Conservation (phyloP, 2,888 invertebrate species). For the Andrena trimmerana region DNA sequence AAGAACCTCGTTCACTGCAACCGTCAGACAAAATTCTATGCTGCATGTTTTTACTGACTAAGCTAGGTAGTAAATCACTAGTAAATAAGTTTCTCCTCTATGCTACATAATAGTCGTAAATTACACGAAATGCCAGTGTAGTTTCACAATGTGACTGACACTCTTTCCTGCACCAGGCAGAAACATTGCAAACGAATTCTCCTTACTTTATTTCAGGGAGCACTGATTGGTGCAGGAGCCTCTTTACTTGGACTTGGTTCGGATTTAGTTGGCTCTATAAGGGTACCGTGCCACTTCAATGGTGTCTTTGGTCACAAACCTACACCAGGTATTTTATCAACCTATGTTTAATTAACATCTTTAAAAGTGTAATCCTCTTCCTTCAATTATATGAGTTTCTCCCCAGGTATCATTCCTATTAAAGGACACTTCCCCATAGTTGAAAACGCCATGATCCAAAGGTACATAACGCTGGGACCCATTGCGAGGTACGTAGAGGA, state of each 20-base stretch:
- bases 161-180: neutral
- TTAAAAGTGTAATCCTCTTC: constrained; percentile 11
- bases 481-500: constrained; percentile 89
- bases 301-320: constrained; percentile 96
- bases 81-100: no score
- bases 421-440: neutral
- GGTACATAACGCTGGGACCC: neutral
- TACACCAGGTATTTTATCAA: constrained; percentile 87
- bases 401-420: neutral
- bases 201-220: constrained; percentile 86
- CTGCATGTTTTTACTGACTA: no score
- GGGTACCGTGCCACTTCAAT: constrained; percentile 94
- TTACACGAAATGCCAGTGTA: neutral
- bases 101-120: no score
- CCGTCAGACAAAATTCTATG: no score
- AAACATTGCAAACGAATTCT: no score
- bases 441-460: neutral
- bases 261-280: constrained; percentile 95
- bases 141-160: neutral
- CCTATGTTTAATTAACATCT: no score
- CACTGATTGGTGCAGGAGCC: constrained; percentile 91
- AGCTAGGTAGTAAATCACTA: no score
- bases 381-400: no score
- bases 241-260: constrained; percentile 93
- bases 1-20: no score